phyloP scores from a whole-genome alignment of 2,888 invertebrate species.

The Apodemia duryi region DNA sequence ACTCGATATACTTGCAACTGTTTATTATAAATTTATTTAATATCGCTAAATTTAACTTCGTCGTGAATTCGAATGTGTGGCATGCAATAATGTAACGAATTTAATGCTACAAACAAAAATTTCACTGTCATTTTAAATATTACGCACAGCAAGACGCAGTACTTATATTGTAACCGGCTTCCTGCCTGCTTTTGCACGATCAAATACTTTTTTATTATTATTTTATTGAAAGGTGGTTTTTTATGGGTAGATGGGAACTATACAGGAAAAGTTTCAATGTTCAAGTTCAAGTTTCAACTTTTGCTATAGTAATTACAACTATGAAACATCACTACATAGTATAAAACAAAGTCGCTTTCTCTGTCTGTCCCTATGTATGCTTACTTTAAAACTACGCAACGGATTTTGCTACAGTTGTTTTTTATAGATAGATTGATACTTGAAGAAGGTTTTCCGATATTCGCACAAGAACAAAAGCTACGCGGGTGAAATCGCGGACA shows the following conservation, averaged over 20 bases:
- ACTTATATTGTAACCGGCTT: not conserved
- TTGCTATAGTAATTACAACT: too few species aligned
- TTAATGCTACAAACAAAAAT: slow-evolving; percentile 34
- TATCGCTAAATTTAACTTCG: slow-evolving; percentile 40
- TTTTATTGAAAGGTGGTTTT: not conserved
- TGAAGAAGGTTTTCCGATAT: too few species aligned
- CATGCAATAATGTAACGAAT: slow-evolving; percentile 32
- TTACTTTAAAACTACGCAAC: too few species aligned
- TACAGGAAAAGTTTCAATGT: too few species aligned
- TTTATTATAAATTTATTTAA: slow-evolving; percentile 51
- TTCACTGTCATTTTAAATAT: slow-evolving; percentile 30
- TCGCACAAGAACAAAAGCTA: too few species aligned
- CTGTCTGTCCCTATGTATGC: too few species aligned
- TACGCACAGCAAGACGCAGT: slow-evolving; percentile 17
- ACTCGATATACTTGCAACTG: slow-evolving; percentile 44
- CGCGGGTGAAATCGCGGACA: too few species aligned
- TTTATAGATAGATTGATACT: too few species aligned
- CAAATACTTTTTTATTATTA: not conserved
- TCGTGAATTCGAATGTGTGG: slow-evolving; percentile 28
- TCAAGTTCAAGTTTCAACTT: too few species aligned
- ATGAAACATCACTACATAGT: too few species aligned
- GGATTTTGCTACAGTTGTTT: too few species aligned
- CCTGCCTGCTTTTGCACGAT: not conserved
- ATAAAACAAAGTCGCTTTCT: too few species aligned
- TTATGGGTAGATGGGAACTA: not conserved